These are phyloP conservation scores for Hydractinia symbiolongicarpus DNA, from an alignment of 30 jellyfish, hydroid and myxozoan species.

Conservation along the genomic window DNA sequence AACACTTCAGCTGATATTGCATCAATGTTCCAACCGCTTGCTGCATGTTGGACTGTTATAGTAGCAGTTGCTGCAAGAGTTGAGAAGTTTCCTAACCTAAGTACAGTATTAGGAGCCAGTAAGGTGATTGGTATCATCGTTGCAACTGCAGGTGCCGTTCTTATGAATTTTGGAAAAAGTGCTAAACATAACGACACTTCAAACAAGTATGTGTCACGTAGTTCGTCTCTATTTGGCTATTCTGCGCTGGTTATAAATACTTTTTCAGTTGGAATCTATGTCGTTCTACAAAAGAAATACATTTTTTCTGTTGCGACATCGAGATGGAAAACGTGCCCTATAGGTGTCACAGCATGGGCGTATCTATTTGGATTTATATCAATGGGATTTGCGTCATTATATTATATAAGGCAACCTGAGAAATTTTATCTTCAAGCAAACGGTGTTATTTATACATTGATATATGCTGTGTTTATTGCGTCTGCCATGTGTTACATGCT, in stretches of 20 bases:
- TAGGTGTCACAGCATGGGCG: constrained; percentile 36
- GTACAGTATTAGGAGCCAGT: constrained; percentile 6
- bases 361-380: constrained; percentile 35
- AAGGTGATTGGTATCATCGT: constrained; percentile 23
- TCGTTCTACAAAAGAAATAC: constrained; percentile 34
- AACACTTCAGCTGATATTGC: constrained; percentile 43
- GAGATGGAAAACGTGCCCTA: constrained; percentile 27
- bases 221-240: constrained; percentile 11
- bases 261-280: not conserved
- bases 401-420: constrained; percentile 29
- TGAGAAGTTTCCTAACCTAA: constrained; percentile 28
- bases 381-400: constrained; percentile 30
- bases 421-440: constrained; percentile 20
- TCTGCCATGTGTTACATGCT: constrained; percentile 34
- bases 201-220: not conserved
- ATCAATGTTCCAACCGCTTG: constrained; percentile 43
- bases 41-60: constrained; percentile 25
- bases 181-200: not conserved
- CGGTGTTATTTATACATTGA: constrained; percentile 6
- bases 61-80: constrained; percentile 16
- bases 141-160: constrained; percentile 36
- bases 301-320: constrained; percentile 23
- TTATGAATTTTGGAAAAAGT: constrained; percentile 21
- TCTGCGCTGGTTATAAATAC: constrained; percentile 33
- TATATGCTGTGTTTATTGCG: constrained; percentile 27